Base-by-base conservation (phyloP, 2,797 vertebrate species). In the Philypnodon macrostomus region DNA sequence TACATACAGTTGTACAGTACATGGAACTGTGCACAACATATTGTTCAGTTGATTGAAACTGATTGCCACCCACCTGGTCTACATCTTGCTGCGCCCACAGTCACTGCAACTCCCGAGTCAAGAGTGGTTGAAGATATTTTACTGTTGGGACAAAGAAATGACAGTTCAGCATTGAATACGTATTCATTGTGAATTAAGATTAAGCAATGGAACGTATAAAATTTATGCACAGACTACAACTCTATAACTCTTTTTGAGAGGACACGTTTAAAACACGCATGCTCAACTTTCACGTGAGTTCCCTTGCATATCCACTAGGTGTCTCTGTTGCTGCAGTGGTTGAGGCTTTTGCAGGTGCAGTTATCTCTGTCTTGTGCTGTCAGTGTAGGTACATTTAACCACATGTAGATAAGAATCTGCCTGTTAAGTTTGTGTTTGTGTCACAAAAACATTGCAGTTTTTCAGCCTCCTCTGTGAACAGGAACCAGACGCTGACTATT, bases 261-360 rank as follows among this genome's bases (percentile, higher is more conserved):
- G 9, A 4, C 26, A 29, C 7, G 10, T 29, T 5, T 13, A 32
- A 32, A 32, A 33, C 7, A 5, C 13, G 10, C 14, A 14, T 15
- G 11, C 2, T 18, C 7, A 12, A 1, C 16, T 6, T 10, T 42
- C 40, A 29, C 1, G 27, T 12, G 13, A 15, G 13, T 58, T 63
- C 34, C 30, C 32, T 7, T 1, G 19, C 1, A 0, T 2, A 15
- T 27, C 69, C 87, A 84, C 83, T 61, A 50, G 83, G 81, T 86
- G 85, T 84, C 83, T 14, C 74, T 75, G 61, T 81, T 80, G 82
- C 63, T 70, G 56, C 76, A 84, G 58, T 57, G 53, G 75, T 76
- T 54, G 40, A 36, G 47, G 31, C 7, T 1, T 29, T 6, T 35
- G 33, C 35, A 18, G 5, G 36, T 44, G 47, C 33, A 10, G 15